Percentiles rank a stretch among this genome's conserved stretches.
phyloP scores from a whole-genome alignment of 2,888 invertebrate genomes.

The Pasiphila rectangulata region DNA sequence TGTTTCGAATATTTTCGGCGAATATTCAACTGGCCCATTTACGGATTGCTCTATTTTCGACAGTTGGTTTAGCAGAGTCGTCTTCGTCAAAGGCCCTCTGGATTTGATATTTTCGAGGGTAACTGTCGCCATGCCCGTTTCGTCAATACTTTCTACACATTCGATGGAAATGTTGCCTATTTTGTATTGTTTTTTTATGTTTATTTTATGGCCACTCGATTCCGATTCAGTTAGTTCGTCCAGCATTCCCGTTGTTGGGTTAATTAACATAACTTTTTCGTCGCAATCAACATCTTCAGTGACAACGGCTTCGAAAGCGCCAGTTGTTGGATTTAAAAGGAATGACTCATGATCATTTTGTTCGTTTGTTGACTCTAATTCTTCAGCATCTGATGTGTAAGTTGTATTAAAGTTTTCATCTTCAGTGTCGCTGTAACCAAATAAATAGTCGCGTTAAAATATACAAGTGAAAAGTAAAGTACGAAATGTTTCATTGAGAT shows the following conservation, averaged over 20 bases:
- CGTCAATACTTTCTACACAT: neutral
- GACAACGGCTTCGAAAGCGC: neutral
- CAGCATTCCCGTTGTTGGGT: neutral
- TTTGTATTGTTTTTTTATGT: neutral
- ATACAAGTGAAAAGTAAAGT: too few relatives aligned
- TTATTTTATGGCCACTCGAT: neutral
- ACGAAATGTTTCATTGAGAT: too few relatives aligned
- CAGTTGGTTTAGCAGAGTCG: neutral
- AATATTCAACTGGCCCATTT: neutral
- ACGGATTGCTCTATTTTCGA: neutral
- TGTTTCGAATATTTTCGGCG: too few relatives aligned
- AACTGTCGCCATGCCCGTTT: neutral
- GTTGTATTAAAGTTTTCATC: neutral
- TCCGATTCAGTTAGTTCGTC: neutral
- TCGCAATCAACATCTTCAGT: neutral
- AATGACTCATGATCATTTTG: neutral
- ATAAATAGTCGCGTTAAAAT: too few relatives aligned
- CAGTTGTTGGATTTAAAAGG: neutral
- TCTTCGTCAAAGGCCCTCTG: neutral
- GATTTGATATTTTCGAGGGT: neutral
- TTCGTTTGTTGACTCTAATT: neutral
- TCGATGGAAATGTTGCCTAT: constrained; percentile 4
- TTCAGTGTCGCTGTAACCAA: neutral
- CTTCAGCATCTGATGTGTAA: neutral
- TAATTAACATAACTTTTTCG: neutral